Conservation (phyloP, 2,113 vertebrate genomes). For the Lampris megalopsis region DNA sequence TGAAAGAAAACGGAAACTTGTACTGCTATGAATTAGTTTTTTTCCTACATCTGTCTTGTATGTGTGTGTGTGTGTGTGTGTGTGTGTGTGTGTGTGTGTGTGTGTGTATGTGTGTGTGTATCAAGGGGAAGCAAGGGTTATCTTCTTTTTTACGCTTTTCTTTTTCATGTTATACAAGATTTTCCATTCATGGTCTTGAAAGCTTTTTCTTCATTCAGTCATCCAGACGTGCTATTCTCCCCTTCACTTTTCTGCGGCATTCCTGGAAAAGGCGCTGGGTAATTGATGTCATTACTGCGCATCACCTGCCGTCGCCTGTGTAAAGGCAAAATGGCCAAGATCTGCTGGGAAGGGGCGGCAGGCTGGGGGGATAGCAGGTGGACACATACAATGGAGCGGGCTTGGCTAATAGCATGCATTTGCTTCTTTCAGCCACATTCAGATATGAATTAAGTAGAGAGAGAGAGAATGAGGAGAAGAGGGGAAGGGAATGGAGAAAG, state of each 20-base stretch:
- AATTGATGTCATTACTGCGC: conserved; percentile 66
- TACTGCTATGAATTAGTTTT: no score
- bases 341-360: conserved; percentile 37
- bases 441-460: conserved; percentile 42
- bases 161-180: conserved; percentile 13
- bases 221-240: conserved; percentile 43
- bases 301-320: conserved; percentile 58
- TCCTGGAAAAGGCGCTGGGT: conserved; percentile 43
- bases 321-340: conserved; percentile 54
- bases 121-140: no score
- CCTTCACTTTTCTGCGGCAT: conserved; percentile 31
- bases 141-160: not conserved
- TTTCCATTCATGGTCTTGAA: conserved; percentile 38
- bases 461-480: conserved; percentile 34
- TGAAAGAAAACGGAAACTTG: no score
- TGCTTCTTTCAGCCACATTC: conserved; percentile 53
- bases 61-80: no score
- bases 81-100: no score
- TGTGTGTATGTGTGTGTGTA: no score
- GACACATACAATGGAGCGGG: conserved; percentile 52
- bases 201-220: conserved; percentile 36
- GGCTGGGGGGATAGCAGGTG: conserved; percentile 34
- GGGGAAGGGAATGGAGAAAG: not conserved
- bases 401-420: conserved; percentile 67
- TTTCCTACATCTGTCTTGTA: no score